Conservation (phyloP, 2,797 vertebrate species). For the Cephalopachus bancanus region DNA sequence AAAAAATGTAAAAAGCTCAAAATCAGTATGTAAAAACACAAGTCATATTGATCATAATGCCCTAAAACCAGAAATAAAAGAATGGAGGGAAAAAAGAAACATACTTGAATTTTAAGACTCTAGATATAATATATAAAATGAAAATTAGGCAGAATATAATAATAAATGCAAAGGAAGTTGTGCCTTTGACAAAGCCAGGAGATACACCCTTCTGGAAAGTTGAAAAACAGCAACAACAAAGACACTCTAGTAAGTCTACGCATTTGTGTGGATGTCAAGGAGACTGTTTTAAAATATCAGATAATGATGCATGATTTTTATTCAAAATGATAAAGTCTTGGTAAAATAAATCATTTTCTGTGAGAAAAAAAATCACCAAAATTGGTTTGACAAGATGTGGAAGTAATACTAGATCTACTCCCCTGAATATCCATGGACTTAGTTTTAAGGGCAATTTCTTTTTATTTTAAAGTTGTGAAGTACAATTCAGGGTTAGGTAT, state of each 20-base stretch:
- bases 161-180: background rate
- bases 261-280: background rate
- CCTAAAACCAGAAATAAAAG: background rate
- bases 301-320: slow-evolving; percentile 22
- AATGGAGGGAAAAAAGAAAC: background rate
- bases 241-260: background rate
- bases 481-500: too few relatives aligned
- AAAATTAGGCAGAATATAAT: background rate
- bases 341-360: background rate
- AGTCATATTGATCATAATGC: background rate
- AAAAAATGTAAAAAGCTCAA: background rate
- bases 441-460: background rate
- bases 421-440: background rate
- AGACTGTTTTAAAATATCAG: background rate
- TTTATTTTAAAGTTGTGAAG: background rate
- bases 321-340: slow-evolving; percentile 15
- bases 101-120: background rate
- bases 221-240: background rate
- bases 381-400: background rate
- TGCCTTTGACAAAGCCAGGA: background rate
- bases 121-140: background rate
- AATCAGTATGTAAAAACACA: background rate
- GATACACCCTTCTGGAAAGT: background rate
- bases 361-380: slow-evolving; percentile 17
- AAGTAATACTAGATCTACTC: background rate